Percentiles rank a stretch among this genome's conserved stretches.
Conservation (phyloP, 2,113 vertebrate genomes). For the Herpailurus yagouaroundi region DNA sequence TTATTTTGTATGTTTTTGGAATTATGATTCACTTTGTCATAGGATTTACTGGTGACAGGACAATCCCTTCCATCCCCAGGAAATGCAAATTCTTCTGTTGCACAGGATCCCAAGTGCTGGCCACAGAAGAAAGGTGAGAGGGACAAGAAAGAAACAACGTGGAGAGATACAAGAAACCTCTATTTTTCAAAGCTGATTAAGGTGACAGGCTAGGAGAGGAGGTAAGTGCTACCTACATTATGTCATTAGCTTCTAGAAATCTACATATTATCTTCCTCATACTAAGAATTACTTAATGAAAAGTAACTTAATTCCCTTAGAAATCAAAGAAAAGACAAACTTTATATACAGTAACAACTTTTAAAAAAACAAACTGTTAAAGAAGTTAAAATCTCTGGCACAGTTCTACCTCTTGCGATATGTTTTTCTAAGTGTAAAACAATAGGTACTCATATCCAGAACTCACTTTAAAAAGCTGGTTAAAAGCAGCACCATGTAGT, state of each 20-base stretch:
- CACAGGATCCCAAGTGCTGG: not conserved
- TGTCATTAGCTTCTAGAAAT: not conserved
- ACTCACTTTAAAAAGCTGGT: not conserved
- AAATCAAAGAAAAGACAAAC: slow-evolving; percentile 1
- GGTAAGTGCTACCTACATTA: not conserved
- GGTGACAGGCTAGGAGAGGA: not conserved
- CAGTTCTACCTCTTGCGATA: not conserved
- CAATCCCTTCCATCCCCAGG: not conserved
- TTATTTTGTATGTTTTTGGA: slow-evolving; percentile 4
- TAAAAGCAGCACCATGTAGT: slow-evolving; percentile 32
- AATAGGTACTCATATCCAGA: not conserved
- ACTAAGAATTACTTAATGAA: not conserved
- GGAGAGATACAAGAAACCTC: not conserved
- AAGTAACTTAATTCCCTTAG: slow-evolving; percentile 30
- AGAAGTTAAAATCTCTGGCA: slow-evolving; percentile 31
- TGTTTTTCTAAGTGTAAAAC: not conserved
- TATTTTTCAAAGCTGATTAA: slow-evolving; percentile 13
- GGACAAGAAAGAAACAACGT: not conserved
- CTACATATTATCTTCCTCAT: not conserved
- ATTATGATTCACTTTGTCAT: slow-evolving; percentile 8
- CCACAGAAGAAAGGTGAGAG: not conserved
- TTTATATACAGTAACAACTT: not conserved
- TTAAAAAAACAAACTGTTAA: not conserved
- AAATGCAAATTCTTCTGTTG: not conserved
- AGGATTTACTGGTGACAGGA: not conserved